Percentiles rank a stretch among this genome's conserved stretches.
These are phyloP conservation scores for Lichenostomus cassidix DNA, from an alignment of 2,113 vertebrate species.

Conservation along the genomic window DNA sequence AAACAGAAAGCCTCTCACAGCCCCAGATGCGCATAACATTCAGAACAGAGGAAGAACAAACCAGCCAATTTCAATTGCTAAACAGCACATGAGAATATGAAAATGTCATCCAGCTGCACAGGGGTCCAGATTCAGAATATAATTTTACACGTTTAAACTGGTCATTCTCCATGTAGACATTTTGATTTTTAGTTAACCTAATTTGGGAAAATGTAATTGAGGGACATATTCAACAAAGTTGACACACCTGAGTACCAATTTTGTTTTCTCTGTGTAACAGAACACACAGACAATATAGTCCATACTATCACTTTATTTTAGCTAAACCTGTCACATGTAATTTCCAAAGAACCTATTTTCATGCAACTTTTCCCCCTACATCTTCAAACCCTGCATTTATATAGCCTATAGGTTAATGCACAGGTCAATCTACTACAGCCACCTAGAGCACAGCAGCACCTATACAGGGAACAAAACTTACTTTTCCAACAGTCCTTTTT, in stretches of 20 bases:
- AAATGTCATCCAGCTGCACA: neutral
- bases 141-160: neutral
- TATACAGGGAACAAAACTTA: neutral
- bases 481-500: neutral
- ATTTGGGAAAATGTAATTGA: neutral
- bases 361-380: neutral
- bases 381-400: neutral
- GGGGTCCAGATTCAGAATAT: neutral
- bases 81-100: neutral
- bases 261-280: slow-evolving; percentile 7
- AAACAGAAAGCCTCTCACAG: slow-evolving; percentile 13
- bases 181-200: neutral
- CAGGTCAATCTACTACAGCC: neutral
- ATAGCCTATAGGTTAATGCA: neutral
- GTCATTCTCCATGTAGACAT: neutral
- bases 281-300: neutral
- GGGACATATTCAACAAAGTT: neutral
- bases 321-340: neutral
- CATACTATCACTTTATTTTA: neutral
- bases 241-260: neutral
- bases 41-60: slow-evolving; percentile 57
- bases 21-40: neutral
- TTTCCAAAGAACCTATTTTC: neutral
- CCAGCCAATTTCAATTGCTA: slow-evolving; percentile 14
- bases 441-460: neutral